Evolutionary conservation across 2,797 vertebrate species (phyloP), one percentile per base, ranked within the genome.

Genomic region (Lindbergichthys nudifrons): DNA sequence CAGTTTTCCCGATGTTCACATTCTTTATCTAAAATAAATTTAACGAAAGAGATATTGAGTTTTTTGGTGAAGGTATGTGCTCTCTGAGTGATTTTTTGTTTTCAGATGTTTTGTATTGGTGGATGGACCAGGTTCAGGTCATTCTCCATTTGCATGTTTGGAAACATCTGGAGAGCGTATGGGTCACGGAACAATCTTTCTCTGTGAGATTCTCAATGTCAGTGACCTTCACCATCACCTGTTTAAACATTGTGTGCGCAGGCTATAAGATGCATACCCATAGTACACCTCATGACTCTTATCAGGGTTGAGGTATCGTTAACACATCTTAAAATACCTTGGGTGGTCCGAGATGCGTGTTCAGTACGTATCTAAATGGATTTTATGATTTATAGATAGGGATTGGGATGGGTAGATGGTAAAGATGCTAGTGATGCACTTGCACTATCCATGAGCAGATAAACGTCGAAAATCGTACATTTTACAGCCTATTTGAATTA

Each of bases 91-190:
- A 14, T 48, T 26, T 42, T 23, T 21, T 18, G 14, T 58, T 23
- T 41, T 51, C 46, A 60, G 32, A 23, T 45, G 14, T 63, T 36
- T 60, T n/a, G 3, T 36, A 50, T 32, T 61, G 66, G 57, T 79
- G 73, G 57, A 46, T 50, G 54, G 51, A 64, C 21, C 30, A 19
- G 57, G 51, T n/a, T 84, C 67, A 59, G 48, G 15, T 61, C 54
- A 19, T n/a, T 73, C 69, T 83, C 69, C 46, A 62, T 73, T 80
- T 75, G 48, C 75, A 81, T 81, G 74, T 68, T 78, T 75, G 52
- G 81, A 80, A 88, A 91, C 92, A 93, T 92, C 89, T 94, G 92
- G 84, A 81, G 77, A 85, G 73, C 18, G 50, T 85, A 86, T 88
- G 83, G 83, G 64, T 79, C 77, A 78, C 75, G 42, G 51, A 72